Conservation (phyloP, 2,888 invertebrate species). For the Lasioglossum figueresi region DNA sequence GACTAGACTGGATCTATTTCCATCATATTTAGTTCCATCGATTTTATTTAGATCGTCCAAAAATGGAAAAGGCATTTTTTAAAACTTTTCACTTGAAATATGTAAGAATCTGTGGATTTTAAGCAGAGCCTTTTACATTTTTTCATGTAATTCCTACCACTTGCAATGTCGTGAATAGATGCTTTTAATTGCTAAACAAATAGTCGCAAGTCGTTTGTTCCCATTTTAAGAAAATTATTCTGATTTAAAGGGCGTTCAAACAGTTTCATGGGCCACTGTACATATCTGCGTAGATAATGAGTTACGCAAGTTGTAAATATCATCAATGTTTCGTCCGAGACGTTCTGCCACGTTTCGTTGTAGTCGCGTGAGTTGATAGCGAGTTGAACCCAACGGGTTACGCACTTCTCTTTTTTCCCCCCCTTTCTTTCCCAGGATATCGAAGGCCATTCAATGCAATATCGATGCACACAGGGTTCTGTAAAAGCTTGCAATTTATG, state of each 20-base stretch:
- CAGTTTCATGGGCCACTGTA: not conserved
- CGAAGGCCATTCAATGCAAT: constrained; percentile 52
- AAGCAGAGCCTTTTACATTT: not conserved
- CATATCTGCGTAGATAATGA: not conserved
- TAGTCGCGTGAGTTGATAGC: constrained; percentile 9
- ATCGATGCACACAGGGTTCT: constrained; percentile 45
- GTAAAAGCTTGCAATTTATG: constrained; percentile 64
- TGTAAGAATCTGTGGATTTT: too few relatives aligned
- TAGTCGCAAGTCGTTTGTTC: not conserved
- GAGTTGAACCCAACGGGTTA: constrained; percentile 14
- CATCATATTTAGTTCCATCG: too few relatives aligned
- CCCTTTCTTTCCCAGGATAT: not conserved
- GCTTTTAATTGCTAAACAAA: not conserved
- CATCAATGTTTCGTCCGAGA: not conserved
- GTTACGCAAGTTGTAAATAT: not conserved
- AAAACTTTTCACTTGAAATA: too few relatives aligned
- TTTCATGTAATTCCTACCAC: not conserved
- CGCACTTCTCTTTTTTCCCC: not conserved
- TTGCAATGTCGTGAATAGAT: not conserved
- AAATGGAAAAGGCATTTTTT: too few relatives aligned
- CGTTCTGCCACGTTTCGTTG: not conserved
- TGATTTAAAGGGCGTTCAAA: not conserved
- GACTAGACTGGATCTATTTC: too few relatives aligned
- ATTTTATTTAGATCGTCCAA: too few relatives aligned
- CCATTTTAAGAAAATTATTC: not conserved